A percentile compares a stretch with the other conserved stretches of the same genome.
Evolutionary conservation across 2,888 invertebrate species (phyloP).

Genomic region (Tanytarsus gracilentus): DNA sequence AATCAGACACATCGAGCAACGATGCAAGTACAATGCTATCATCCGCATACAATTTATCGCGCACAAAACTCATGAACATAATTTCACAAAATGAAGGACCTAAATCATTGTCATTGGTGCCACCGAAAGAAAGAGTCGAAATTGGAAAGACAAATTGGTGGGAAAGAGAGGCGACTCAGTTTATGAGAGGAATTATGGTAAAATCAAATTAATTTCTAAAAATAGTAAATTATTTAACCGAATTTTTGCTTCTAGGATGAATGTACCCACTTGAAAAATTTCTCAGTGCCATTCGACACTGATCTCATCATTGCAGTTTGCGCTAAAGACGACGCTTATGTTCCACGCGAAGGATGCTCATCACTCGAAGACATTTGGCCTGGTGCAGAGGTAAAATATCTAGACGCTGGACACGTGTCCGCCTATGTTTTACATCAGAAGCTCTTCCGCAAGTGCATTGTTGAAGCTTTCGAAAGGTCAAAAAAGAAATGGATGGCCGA

Average conservation of each 20-base stretch:
- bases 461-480: slow-evolving; percentile 65
- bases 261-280: slow-evolving; percentile 93
- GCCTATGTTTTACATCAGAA: slow-evolving; percentile 82
- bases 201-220: neutral
- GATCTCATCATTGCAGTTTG: slow-evolving; percentile 83
- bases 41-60: slow-evolving; percentile 27
- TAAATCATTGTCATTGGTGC: slow-evolving; percentile 30
- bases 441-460: slow-evolving; percentile 61
- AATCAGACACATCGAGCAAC: neutral
- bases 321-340: slow-evolving; percentile 82
- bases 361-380: slow-evolving; percentile 87
- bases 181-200: slow-evolving; percentile 67
- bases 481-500: slow-evolving; percentile 45
- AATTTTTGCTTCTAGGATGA: slow-evolving; percentile 60
- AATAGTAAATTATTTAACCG: neutral
- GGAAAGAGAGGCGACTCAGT: slow-evolving; percentile 73
- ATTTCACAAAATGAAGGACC: slow-evolving; percentile 35
- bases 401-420: slow-evolving; percentile 83
- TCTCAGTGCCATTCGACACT: slow-evolving; percentile 78
- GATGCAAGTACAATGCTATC: slow-evolving; percentile 5
- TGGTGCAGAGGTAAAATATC: slow-evolving; percentile 75
- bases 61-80: slow-evolving; percentile 40
- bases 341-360: slow-evolving; percentile 75
- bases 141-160: slow-evolving; percentile 58
- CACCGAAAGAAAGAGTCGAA: slow-evolving; percentile 42